Percentiles rank a stretch among this genome's conserved stretches.
phyloP scores from a whole-genome alignment of 2,113 vertebrate species.

The Trogon surrucura region DNA sequence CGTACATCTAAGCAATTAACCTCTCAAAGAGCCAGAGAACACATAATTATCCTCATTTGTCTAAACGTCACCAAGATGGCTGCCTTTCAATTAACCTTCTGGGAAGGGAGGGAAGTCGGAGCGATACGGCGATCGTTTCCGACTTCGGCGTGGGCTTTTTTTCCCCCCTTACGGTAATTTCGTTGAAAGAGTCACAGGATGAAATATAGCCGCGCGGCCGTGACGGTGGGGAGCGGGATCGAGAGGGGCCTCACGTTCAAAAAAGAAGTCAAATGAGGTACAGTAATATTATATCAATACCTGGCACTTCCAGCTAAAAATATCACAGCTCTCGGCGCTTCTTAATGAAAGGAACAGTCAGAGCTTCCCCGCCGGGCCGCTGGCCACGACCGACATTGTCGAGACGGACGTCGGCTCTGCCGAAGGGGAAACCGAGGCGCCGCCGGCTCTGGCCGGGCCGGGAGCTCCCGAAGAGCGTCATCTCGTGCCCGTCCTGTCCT shows the following conservation, averaged over 20 bases:
- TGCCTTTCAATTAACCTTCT: constrained; percentile 86
- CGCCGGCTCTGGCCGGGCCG: background rate
- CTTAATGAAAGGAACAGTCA: background rate
- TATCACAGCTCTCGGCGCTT: constrained; percentile 5
- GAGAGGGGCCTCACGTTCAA: constrained; percentile 56
- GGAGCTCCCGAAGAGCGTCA: background rate
- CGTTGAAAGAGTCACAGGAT: constrained; percentile 81
- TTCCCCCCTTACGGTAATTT: constrained; percentile 70
- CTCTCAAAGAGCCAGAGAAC: constrained; percentile 82
- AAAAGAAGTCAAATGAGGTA: constrained; percentile 64
- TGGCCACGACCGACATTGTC: background rate
- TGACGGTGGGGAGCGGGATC: constrained; percentile 76
- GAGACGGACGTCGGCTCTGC: too few species aligned
- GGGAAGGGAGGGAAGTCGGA: constrained; percentile 80
- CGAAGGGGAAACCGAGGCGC: background rate
- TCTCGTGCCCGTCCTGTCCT: background rate
- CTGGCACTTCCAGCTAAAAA: constrained; percentile 40
- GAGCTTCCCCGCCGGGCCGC: background rate
- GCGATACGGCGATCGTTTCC: constrained; percentile 83
- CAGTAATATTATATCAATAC: constrained; percentile 60
- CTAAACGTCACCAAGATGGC: constrained; percentile 84
- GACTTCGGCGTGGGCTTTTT: constrained; percentile 70
- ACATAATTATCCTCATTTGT: constrained; percentile 86
- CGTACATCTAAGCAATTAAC: constrained; percentile 85
- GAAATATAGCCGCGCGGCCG: constrained; percentile 74